Evolutionary conservation across 2,888 invertebrate species (phyloP).

Genomic region (Blastobasis lacticolella): DNA sequence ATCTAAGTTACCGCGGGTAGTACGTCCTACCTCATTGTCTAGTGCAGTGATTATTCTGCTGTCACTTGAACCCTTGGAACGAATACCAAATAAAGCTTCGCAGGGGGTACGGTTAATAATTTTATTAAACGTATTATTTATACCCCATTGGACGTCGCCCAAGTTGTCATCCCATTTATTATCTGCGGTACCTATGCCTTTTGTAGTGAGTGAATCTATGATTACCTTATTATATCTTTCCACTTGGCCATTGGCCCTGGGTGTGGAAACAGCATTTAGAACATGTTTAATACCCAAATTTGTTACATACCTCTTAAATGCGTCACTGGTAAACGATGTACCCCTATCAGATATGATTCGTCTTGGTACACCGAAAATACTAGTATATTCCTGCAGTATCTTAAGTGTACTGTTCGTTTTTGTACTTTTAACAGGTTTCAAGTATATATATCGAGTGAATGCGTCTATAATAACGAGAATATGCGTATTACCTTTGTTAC

Average conservation of each 20-base stretch:
- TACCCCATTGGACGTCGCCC: conserved; percentile 9
- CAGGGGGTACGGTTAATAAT: conserved; percentile 4
- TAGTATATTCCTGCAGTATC: not conserved
- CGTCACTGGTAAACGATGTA: conserved; percentile 32
- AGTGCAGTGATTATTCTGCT: not conserved
- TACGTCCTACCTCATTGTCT: not conserved
- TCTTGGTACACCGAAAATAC: not conserved
- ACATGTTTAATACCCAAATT: conserved; percentile 20
- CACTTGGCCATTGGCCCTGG: conserved; percentile 26
- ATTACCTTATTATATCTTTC: conserved; percentile 9
- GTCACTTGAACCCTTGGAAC: not conserved
- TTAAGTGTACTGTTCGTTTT: no score
- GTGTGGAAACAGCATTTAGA: conserved; percentile 20
- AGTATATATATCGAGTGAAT: no score
- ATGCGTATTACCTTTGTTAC: no score
- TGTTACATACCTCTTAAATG: conserved; percentile 26
- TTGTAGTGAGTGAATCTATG: conserved; percentile 2
- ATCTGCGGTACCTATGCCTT: conserved; percentile 1
- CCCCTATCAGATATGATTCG: conserved; percentile 10
- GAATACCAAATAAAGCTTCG: conserved; percentile 8
- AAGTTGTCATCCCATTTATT: conserved; percentile 8
- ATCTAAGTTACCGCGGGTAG: not conserved
- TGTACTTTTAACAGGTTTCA: no score
- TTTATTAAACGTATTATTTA: conserved; percentile 12
- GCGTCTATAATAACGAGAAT: no score